Percentiles rank a stretch among this genome's conserved stretches.
Evolutionary conservation across 2,797 vertebrate genomes (phyloP).

Genomic region (Argentina silus): DNA sequence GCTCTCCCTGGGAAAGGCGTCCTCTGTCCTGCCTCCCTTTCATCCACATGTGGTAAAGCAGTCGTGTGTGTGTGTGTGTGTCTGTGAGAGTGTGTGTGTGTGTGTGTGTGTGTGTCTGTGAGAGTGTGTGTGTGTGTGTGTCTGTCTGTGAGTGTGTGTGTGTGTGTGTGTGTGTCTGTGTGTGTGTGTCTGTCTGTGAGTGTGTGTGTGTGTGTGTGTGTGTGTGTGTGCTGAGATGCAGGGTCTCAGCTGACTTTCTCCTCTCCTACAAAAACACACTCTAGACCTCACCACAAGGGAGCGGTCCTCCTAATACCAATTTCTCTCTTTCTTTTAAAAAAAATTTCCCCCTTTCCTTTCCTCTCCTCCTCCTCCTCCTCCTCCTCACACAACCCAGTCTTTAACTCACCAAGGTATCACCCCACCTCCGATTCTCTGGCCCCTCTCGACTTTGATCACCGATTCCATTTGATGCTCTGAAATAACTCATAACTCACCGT

Average conservation of each 20-base stretch:
- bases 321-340: not conserved
- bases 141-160: not conserved
- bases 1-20: slow-evolving; percentile 73
- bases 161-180: slow-evolving; percentile 20
- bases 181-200: not conserved
- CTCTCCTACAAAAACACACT: slow-evolving; percentile 64
- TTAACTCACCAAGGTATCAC: slow-evolving; percentile 40
- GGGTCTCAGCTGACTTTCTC: slow-evolving; percentile 55
- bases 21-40: slow-evolving; percentile 69
- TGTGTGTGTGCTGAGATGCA: slow-evolving; percentile 3
- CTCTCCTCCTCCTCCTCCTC: not conserved
- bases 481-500: slow-evolving; percentile 65
- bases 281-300: slow-evolving; percentile 65
- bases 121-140: not conserved
- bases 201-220: slow-evolving; percentile 4
- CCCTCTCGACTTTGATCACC: slow-evolving; percentile 70
- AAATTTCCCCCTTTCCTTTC: slow-evolving; percentile 2
- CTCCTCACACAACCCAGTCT: slow-evolving; percentile 25
- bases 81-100: not conserved
- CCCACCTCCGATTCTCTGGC: slow-evolving; percentile 51
- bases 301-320: slow-evolving; percentile 24
- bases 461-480: slow-evolving; percentile 78
- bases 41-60: slow-evolving; percentile 78
- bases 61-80: slow-evolving; percentile 36
- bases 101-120: slow-evolving; percentile 3